Evolutionary conservation across 2,113 vertebrate genomes (phyloP).

Genomic region (Benitochromis conjunctus): DNA sequence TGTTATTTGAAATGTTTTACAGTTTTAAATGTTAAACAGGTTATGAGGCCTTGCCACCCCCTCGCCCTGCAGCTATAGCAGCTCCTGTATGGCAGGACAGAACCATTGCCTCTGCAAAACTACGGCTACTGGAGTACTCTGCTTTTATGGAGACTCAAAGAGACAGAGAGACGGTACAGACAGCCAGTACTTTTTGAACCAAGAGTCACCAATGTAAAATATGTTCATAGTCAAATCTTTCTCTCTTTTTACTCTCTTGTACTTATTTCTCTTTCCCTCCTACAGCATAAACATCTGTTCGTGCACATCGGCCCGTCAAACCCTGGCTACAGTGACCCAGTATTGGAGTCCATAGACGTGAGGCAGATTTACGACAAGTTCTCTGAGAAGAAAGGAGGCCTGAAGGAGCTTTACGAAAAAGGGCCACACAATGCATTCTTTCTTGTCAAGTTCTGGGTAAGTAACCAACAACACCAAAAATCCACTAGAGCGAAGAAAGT

Average conservation of each 20-base stretch:
- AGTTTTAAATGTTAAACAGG: conserved; percentile 60
- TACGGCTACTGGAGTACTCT: conserved; percentile 90
- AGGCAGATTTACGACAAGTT: conserved; percentile 98
- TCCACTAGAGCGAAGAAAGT: not conserved
- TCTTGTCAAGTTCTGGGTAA: conserved; percentile 94
- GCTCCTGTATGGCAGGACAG: conserved; percentile 92
- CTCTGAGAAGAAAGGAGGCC: conserved; percentile 92
- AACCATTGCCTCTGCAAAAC: conserved; percentile 88
- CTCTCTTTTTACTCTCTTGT: not conserved
- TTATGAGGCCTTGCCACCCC: conserved; percentile 86
- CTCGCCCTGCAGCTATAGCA: conserved; percentile 82
- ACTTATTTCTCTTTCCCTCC: not conserved
- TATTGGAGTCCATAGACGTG: conserved; percentile 91
- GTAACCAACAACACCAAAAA: not conserved
- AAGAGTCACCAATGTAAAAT: not conserved
- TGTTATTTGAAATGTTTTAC: not conserved
- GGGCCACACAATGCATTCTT: conserved; percentile 93
- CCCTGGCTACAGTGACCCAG: conserved; percentile 87
- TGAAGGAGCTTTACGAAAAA: conserved; percentile 94
- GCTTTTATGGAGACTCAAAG: conserved; percentile 93
- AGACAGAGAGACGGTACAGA: conserved; percentile 86
- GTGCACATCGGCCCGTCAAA: conserved; percentile 93
- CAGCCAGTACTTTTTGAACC: not conserved
- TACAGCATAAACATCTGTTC: conserved; percentile 94
- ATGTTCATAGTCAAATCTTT: no score